Evolutionary conservation across 2,888 invertebrate genomes (phyloP), one percentile per base, ranked within the genome.

Genomic region (Drosophila neutralis): DNA sequence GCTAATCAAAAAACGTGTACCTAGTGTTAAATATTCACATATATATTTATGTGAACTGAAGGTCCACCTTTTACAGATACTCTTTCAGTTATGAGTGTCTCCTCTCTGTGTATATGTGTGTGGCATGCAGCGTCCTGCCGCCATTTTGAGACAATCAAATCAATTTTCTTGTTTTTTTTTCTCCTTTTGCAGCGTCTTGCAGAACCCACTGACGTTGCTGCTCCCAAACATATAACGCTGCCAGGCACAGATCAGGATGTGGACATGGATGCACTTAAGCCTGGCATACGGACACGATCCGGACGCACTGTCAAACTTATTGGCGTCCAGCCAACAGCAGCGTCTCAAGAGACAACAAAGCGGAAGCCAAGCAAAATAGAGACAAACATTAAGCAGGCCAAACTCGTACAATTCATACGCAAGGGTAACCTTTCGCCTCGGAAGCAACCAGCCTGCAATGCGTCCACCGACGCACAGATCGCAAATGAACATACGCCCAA

Each of bases 371-470:
- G 82, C 36, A 92, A 92, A 57, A 70, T 83, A 7, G 92, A 92
- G 49, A 80, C 84, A 7, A 82, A 74, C n/a, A 80, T 91, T 8
- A 90, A 90, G 54, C 91, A 92, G 65, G 88, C 86, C 38, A 91
- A 90, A 63, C 73, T 93, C 18, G 93, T 92, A 36, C 91, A 91
- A 78, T 93, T 93, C 77, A 91, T 92, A 49, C 92, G 92, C 67
- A 91, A 92, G 59, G 93, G 93, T 5, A 87, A 89, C 7, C 79
- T 93, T 38, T 93, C 93, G 33, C 93, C 93, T 2, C 89, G 91
- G 45, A 93, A 93, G 51, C 91, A 87, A 35, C 35, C 70, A 29
- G 45, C 78, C 72, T 42, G 68, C 80, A 42, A 64, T 15, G 31
- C 53, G 35, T 52, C 53, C 21, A 57, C 64, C 1, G 64, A 61